Conservation (phyloP, 1,140 invertebrate genomes). For the Helicoverpa armigera region DNA sequence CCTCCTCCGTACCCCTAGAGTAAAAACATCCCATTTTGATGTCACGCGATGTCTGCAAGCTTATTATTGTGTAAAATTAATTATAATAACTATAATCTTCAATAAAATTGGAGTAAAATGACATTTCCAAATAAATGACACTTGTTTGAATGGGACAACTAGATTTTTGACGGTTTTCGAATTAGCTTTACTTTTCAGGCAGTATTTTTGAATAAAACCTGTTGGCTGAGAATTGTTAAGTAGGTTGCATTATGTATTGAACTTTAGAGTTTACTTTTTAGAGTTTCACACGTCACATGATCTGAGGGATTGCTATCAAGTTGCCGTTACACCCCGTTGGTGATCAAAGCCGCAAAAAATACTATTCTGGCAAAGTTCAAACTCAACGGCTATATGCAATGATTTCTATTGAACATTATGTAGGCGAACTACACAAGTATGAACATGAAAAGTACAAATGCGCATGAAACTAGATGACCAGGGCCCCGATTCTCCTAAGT, state of each 20-base stretch:
- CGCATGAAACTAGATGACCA: no score
- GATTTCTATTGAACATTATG: no score
- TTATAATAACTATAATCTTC: slow-evolving; percentile 68
- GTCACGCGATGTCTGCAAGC: slow-evolving; percentile 60
- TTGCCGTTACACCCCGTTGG: no score
- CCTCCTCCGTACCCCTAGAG: slow-evolving; percentile 65
- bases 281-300: no score
- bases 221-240: slow-evolving; percentile 12
- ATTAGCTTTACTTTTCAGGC: slow-evolving; percentile 44
- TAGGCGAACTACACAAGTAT: neutral
- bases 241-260: neutral
- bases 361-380: no score
- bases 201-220: slow-evolving; percentile 43
- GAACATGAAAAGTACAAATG: no score
- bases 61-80: slow-evolving; percentile 58
- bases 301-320: no score
- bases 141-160: slow-evolving; percentile 72
- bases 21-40: slow-evolving; percentile 77
- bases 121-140: slow-evolving; percentile 80
- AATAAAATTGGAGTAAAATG: slow-evolving; percentile 73
- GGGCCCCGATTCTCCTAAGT: no score
- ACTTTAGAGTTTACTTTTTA: no score
- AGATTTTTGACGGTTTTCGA: slow-evolving; percentile 76
- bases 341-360: no score
- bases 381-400: no score